Conservation (phyloP, 23 tunicate genomes). For the Phallusia fumigata region DNA sequence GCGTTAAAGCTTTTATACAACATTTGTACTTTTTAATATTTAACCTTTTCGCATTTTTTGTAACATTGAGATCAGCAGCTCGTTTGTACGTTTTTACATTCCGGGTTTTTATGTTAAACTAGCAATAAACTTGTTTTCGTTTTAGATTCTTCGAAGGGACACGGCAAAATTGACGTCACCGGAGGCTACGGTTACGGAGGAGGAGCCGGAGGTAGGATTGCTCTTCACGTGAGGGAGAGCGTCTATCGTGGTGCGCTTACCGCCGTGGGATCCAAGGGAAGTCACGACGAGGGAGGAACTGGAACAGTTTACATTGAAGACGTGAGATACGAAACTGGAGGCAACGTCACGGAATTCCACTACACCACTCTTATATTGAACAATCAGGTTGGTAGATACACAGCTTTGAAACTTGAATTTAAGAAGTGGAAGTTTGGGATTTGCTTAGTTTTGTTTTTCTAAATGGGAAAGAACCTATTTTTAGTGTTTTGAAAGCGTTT, state of each 20-base stretch:
- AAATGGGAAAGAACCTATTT: too few relatives aligned
- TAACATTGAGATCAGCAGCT: too few relatives aligned
- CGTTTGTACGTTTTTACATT: too few relatives aligned
- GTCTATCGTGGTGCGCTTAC: slow-evolving; percentile 8
- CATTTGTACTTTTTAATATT: too few relatives aligned
- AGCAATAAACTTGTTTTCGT: too few relatives aligned
- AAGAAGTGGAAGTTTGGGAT: too few relatives aligned
- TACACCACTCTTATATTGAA: slow-evolving; percentile 28
- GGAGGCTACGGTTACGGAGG: slow-evolving; percentile 32
- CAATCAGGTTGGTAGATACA: slow-evolving; percentile 34
- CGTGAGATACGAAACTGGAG: neutral
- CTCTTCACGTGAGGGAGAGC: slow-evolving; percentile 22
- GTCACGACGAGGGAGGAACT: slow-evolving; percentile 20
- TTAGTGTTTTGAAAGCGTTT: too few relatives aligned
- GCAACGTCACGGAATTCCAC: slow-evolving; percentile 15
- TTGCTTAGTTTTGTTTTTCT: too few relatives aligned
- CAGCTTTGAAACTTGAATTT: too few relatives aligned
- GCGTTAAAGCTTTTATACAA: too few relatives aligned
- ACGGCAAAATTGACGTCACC: slow-evolving; percentile 35
- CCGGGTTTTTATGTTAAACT: too few relatives aligned
- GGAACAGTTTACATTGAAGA: slow-evolving; percentile 32
- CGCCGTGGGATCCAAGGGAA: slow-evolving; percentile 12
- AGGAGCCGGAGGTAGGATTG: slow-evolving; percentile 36
- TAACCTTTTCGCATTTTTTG: too few relatives aligned
- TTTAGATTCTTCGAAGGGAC: slow-evolving; percentile 19